Percentiles rank a stretch among this genome's conserved stretches.
These are phyloP conservation scores for Pipra filicauda DNA, from an alignment of 2,113 vertebrate species.

Conservation along the genomic window DNA sequence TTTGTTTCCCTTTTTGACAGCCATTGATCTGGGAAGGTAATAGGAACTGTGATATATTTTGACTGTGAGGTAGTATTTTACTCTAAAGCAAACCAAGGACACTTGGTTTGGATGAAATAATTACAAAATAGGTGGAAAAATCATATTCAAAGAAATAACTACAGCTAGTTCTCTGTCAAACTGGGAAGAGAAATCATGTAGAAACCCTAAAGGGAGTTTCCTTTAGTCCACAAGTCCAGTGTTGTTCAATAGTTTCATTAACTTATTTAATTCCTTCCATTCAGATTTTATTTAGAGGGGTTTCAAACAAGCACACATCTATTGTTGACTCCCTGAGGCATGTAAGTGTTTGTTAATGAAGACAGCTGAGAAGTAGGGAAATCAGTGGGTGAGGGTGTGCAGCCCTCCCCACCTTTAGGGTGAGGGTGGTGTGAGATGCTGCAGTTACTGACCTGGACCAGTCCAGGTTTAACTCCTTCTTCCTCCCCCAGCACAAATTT, in stretches of 20 bases:
- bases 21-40: neutral
- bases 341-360: neutral
- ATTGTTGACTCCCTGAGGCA: neutral
- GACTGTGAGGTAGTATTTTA: neutral
- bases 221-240: neutral
- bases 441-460: neutral
- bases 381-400: neutral
- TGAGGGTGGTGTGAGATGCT: neutral
- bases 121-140: neutral
- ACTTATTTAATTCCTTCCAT: neutral
- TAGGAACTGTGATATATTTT: constrained; percentile 4
- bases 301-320: neutral
- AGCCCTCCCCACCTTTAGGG: neutral
- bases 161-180: neutral
- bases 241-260: neutral
- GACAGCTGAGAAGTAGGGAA: neutral
- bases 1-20: constrained; percentile 16
- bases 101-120: neutral
- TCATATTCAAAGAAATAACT: neutral
- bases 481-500: neutral
- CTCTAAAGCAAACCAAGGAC: neutral
- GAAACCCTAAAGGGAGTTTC: neutral
- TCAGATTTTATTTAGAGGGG: neutral
- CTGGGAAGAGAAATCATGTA: neutral
- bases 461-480: neutral